These are phyloP conservation scores for Eulemur albifrons DNA, from an alignment of 2,797 vertebrate species.

Conservation along the genomic window DNA sequence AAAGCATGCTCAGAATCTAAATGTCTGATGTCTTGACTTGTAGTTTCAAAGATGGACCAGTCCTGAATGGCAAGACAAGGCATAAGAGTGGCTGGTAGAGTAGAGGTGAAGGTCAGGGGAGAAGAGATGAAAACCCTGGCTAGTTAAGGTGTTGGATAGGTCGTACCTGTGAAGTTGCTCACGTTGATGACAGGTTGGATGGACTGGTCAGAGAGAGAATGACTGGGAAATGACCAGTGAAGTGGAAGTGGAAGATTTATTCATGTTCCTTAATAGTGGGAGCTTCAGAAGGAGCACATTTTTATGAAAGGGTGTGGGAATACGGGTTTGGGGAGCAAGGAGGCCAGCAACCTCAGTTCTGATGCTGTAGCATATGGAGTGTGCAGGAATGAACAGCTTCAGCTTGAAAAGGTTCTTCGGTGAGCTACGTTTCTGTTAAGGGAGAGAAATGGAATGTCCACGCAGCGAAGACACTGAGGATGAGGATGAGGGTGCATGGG, in stretches of 20 bases:
- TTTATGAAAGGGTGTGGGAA: not conserved
- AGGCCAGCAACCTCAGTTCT: not conserved
- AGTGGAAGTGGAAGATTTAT: not conserved
- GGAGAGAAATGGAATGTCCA: not conserved
- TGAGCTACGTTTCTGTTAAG: not conserved
- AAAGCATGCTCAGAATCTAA: not conserved
- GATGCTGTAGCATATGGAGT: not conserved
- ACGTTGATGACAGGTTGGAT: not conserved
- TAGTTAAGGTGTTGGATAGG: not conserved
- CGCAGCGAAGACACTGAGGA: not conserved
- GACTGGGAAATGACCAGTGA: not conserved
- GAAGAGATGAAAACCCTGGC: not conserved
- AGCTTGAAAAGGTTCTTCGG: not conserved
- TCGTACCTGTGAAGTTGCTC: not conserved
- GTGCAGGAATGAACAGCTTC: not conserved
- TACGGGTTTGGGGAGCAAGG: not conserved
- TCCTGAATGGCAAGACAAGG: not conserved
- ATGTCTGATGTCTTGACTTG: not conserved
- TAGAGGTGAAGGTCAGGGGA: not conserved
- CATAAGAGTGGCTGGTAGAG: not conserved
- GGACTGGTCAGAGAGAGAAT: not conserved
- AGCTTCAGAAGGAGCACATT: not conserved
- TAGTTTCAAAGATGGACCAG: not conserved
- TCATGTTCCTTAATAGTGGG: not conserved
- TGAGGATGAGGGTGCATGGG: accelerated